A percentile compares a stretch with the other conserved stretches of the same genome.
These are phyloP conservation scores for Anthophora plumipes DNA, from an alignment of 2,888 invertebrate species.

Conservation along the genomic window DNA sequence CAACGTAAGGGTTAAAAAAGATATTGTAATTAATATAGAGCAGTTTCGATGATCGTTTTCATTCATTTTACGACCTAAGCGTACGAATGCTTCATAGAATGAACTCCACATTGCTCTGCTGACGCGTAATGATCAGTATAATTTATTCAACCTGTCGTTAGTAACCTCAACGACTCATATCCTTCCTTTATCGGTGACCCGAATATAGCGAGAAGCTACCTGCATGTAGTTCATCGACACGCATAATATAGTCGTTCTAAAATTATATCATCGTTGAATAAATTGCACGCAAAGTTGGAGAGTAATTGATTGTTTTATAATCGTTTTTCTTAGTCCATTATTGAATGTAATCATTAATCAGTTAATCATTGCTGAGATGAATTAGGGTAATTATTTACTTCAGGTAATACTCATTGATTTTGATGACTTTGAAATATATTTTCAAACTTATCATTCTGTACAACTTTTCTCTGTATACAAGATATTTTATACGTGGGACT, in stretches of 20 bases:
- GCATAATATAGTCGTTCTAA: conserved; percentile 7
- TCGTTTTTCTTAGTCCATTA: no score
- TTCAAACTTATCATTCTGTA: no score
- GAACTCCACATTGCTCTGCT: conserved; percentile 45
- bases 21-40: neutral
- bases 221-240: conserved; percentile 53
- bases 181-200: conserved; percentile 73
- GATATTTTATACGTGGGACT: no score
- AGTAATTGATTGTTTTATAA: no score
- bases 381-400: no score
- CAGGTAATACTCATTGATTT: no score
- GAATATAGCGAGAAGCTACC: conserved; percentile 55
- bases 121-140: conserved; percentile 69
- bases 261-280: conserved; percentile 20
- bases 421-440: no score
- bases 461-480: no score
- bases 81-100: conserved; percentile 52
- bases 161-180: conserved; percentile 75
- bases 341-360: no score
- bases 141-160: conserved; percentile 75
- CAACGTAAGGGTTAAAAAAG: neutral
- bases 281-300: no score
- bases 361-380: no score
- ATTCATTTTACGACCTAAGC: neutral
- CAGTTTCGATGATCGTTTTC: neutral